Conservation (phyloP, 2,797 vertebrate genomes). For the Hybognathus amarus region DNA sequence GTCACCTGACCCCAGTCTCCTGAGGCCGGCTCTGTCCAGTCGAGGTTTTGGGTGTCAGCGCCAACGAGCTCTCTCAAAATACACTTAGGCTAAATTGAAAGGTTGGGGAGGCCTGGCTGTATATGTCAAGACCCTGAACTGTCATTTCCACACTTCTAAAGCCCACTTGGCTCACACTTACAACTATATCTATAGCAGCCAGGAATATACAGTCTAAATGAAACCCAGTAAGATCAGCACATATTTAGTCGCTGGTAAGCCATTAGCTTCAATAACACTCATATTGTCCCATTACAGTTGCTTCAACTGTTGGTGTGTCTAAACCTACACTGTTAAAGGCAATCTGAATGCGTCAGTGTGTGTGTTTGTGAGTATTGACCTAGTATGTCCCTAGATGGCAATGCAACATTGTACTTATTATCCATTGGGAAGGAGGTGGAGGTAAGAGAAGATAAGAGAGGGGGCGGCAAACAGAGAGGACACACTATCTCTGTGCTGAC, state of each 20-base stretch:
- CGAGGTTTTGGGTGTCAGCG: constrained; percentile 66
- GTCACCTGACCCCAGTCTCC: constrained; percentile 69
- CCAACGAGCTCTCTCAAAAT: constrained; percentile 67
- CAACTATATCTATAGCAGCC: constrained; percentile 43
- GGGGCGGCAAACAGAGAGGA: constrained; percentile 61
- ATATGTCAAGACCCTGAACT: constrained; percentile 56
- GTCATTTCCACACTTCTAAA: constrained; percentile 53
- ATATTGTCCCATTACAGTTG: constrained; percentile 36
- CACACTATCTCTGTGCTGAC: constrained; percentile 68
- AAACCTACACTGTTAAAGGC: constrained; percentile 53
- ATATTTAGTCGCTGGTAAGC: constrained; percentile 32
- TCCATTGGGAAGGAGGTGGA: constrained; percentile 46
- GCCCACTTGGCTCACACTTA: constrained; percentile 30
- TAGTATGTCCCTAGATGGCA: constrained; percentile 52
- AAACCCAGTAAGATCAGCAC: constrained; percentile 26
- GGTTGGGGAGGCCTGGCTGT: constrained; percentile 43
- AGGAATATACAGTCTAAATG: constrained; percentile 38
- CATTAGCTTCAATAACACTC: constrained; percentile 29
- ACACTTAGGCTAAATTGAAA: constrained; percentile 57
- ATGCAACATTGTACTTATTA: constrained; percentile 30
- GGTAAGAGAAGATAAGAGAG: constrained; percentile 44
- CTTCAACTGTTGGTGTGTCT: constrained; percentile 32
- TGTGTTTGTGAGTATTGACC: constrained; percentile 6
- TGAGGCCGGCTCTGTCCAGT: constrained; percentile 52
- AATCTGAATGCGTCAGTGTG: constrained; percentile 50